These are phyloP conservation scores for Cirrhinus mrigala DNA, from an alignment of 2,797 vertebrate species.

Conservation along the genomic window DNA sequence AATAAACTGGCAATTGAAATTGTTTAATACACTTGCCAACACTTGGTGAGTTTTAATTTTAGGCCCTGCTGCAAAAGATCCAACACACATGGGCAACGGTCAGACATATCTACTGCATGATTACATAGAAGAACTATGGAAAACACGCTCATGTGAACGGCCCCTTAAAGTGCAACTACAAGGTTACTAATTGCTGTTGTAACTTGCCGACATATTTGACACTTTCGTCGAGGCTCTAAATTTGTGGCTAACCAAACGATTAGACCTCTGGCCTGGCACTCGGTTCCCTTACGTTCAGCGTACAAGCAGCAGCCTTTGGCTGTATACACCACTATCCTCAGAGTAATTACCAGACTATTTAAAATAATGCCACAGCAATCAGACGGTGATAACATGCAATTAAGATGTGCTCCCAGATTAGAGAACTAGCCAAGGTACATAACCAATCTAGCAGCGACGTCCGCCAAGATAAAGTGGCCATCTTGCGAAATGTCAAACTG, in stretches of 20 bases:
- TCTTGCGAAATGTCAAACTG: constrained; percentile 95
- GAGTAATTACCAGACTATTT: constrained; percentile 99
- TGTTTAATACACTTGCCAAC: background rate
- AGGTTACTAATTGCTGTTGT: constrained; percentile 2
- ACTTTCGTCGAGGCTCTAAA: background rate
- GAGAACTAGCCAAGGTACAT: constrained; percentile 82
- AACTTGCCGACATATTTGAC: background rate
- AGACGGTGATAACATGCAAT: constrained; percentile 99
- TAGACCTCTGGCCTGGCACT: constrained; percentile 73
- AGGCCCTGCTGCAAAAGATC: too few relatives aligned
- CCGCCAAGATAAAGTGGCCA: constrained; percentile 96
- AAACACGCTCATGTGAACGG: background rate
- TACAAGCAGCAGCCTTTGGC: constrained; percentile 88
- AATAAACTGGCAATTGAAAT: background rate
- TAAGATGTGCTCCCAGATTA: constrained; percentile 96
- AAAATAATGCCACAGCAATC: constrained; percentile 99
- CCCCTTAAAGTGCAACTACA: background rate
- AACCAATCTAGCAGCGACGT: constrained; percentile 80
- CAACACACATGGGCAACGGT: background rate
- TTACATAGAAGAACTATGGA: too few relatives aligned
- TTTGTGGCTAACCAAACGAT: constrained; percentile 76
- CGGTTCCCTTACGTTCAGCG: constrained; percentile 76
- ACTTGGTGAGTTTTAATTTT: too few relatives aligned
- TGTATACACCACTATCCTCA: constrained; percentile 97
- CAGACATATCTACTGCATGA: background rate